These are phyloP conservation scores for Hoplostethus atlanticus DNA, from an alignment of 2,797 vertebrate species.

Conservation along the genomic window DNA sequence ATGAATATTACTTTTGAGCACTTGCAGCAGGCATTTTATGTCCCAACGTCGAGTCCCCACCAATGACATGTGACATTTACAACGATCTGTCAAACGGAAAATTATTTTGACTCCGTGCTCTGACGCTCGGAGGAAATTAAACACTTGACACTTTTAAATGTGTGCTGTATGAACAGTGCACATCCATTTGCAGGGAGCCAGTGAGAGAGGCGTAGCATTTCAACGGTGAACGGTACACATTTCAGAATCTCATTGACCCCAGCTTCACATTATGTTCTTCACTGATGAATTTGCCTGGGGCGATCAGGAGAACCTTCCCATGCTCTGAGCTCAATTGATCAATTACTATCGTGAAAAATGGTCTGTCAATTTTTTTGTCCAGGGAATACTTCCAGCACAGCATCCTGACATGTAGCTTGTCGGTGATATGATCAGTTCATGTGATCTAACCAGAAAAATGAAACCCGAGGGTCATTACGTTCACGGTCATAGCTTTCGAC, in stretches of 20 bases:
- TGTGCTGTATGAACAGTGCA: conserved; percentile 4
- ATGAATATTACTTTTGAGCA: conserved; percentile 48
- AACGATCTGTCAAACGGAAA: conserved; percentile 52
- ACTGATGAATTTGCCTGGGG: conserved; percentile 22
- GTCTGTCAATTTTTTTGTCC: background rate
- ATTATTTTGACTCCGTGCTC: conserved; percentile 36
- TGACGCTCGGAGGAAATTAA: conserved; percentile 60
- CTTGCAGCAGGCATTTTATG: conserved; percentile 49
- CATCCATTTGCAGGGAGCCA: conserved; percentile 34
- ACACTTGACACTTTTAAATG: conserved; percentile 50
- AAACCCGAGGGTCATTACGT: conserved; percentile 34
- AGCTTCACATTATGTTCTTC: conserved; percentile 23
- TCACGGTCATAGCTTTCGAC: conserved; percentile 34
- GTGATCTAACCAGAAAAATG: conserved; percentile 18
- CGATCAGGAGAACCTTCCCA: conserved; percentile 19
- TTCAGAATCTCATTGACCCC: conserved; percentile 21
- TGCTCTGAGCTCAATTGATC: conserved; percentile 18
- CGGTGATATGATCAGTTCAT: conserved; percentile 12
- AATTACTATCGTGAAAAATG: conserved; percentile 14
- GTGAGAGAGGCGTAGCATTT: conserved; percentile 24
- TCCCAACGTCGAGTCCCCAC: conserved; percentile 31
- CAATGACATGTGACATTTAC: conserved; percentile 59
- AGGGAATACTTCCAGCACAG: no score
- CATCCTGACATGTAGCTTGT: background rate
- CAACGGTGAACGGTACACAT: conserved; percentile 31